phyloP scores from a whole-genome alignment of 2,113 vertebrate species.

The Dasyprocta punctata region DNA sequence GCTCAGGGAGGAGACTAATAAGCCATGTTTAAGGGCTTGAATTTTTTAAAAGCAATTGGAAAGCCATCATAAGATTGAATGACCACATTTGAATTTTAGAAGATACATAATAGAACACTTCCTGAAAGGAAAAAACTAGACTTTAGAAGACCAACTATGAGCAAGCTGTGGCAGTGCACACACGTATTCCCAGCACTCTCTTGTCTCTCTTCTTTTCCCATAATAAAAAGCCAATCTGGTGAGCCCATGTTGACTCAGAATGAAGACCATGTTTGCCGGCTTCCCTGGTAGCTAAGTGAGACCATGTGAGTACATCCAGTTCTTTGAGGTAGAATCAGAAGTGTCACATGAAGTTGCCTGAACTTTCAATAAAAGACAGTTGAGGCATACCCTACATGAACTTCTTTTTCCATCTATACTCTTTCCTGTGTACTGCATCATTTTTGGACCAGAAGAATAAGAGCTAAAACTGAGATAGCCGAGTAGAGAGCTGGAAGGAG shows the following conservation, averaged over 20 bases:
- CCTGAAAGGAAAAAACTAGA: not conserved
- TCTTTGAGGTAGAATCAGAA: not conserved
- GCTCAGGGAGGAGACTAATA: not conserved
- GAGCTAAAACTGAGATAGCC: not conserved
- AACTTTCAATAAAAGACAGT: not conserved
- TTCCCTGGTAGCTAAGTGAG: not conserved
- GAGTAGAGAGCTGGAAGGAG: not conserved
- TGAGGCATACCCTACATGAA: not conserved
- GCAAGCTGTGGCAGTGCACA: not conserved
- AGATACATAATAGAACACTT: not conserved
- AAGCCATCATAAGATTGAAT: not conserved
- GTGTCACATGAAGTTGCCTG: not conserved
- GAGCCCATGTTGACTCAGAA: not conserved
- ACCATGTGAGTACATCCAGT: not conserved
- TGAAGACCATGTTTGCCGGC: not conserved
- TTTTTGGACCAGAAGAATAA: not conserved
- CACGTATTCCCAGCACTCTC: not conserved
- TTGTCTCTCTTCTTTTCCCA: not conserved
- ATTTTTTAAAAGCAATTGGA: not conserved
- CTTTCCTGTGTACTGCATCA: not conserved
- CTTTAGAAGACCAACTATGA: not conserved
- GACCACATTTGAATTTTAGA: not conserved
- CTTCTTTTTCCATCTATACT: not conserved
- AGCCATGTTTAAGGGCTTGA: not conserved
- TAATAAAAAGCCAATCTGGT: not conserved